A percentile compares a stretch with the other conserved stretches of the same genome.
Evolutionary conservation across 2,888 invertebrate genomes (phyloP).

Genomic region (Aleiodes testaceus): DNA sequence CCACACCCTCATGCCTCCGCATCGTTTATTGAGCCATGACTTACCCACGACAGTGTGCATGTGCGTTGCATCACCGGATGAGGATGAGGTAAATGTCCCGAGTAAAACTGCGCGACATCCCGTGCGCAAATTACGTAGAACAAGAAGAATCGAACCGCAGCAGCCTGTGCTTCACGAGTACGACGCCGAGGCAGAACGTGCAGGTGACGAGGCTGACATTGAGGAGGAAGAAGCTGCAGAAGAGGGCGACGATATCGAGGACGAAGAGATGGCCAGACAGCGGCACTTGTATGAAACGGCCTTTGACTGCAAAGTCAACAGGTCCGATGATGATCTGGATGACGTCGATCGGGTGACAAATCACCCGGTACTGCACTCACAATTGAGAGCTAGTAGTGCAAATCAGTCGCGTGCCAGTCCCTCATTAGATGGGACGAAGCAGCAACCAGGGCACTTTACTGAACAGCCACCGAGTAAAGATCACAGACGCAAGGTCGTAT

Average conservation of each 20-base stretch:
- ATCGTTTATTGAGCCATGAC: conserved; percentile 76
- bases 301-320: conserved; percentile 89
- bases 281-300: conserved; percentile 92
- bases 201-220: conserved; percentile 74
- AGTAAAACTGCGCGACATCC: conserved; percentile 54
- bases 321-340: conserved; percentile 87
- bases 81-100: conserved; percentile 73
- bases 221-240: conserved; percentile 67
- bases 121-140: conserved; percentile 76
- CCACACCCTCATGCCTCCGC: conserved; percentile 82
- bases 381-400: conserved; percentile 54
- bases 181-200: conserved; percentile 74
- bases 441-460: conserved; percentile 54
- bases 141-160: conserved; percentile 81
- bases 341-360: conserved; percentile 87
- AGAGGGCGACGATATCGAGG: conserved; percentile 64
- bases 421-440: conserved; percentile 63
- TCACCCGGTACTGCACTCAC: conserved; percentile 79
- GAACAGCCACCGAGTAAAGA: conserved; percentile 56
- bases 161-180: conserved; percentile 77
- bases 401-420: conserved; percentile 64
- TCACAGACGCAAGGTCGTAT: conserved; percentile 73
- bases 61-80: conserved; percentile 78
- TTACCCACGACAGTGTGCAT: conserved; percentile 80
- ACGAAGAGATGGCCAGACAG: conserved; percentile 77